A percentile compares a stretch with the other conserved stretches of the same genome.
These are phyloP conservation scores for Halyomorpha halys DNA, from an alignment of 1,140 invertebrate species.

Conservation along the genomic window DNA sequence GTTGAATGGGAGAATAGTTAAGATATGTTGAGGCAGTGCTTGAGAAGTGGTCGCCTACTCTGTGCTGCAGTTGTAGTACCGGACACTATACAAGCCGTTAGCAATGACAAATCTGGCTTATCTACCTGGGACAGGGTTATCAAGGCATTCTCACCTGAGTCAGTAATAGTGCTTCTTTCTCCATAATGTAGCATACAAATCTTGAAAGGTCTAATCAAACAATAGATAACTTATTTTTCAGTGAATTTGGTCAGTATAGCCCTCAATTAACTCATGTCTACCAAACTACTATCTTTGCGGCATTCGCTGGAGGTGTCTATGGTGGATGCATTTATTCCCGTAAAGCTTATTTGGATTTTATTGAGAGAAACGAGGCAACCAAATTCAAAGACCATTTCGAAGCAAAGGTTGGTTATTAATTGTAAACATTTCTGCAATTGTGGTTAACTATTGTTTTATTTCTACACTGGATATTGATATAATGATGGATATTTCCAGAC, in stretches of 20 bases:
- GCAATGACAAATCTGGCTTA: slow-evolving; percentile 1
- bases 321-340: slow-evolving; percentile 50
- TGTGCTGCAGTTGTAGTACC: slow-evolving; percentile 19
- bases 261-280: slow-evolving; percentile 47
- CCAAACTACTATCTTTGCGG: slow-evolving; percentile 43
- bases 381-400: slow-evolving; percentile 51
- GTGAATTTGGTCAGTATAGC: slow-evolving; percentile 47
- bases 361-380: slow-evolving; percentile 60
- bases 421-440: too few species aligned
- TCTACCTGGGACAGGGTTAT: slow-evolving; percentile 18
- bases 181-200: not conserved
- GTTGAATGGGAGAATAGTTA: not conserved
- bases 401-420: slow-evolving; percentile 46
- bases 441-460: too few species aligned
- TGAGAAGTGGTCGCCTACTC: not conserved
- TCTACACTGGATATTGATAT: too few species aligned
- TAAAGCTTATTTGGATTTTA: slow-evolving; percentile 51
- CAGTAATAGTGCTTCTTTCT: not conserved
- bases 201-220: not conserved
- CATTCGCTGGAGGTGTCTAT: slow-evolving; percentile 46
- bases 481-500: too few species aligned
- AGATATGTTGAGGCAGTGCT: not conserved
- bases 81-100: not conserved
- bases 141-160: slow-evolving; percentile 16
- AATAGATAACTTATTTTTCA: slow-evolving; percentile 35